Conservation (phyloP, 2,797 vertebrate genomes). For the Dermochelys coriacea region DNA sequence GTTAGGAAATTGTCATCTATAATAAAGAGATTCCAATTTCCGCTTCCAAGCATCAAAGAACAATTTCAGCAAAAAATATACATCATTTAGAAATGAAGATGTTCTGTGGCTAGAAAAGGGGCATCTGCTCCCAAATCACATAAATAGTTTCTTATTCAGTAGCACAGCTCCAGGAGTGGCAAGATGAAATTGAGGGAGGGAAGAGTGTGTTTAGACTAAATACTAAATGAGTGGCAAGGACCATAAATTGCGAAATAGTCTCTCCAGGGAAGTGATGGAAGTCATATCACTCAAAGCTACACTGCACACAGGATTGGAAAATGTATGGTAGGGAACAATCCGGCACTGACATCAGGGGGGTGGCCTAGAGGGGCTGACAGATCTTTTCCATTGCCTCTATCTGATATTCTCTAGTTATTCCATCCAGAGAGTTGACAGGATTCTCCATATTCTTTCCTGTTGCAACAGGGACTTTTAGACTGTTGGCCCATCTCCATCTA, state of each 20-base stretch:
- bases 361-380: rapidly evolving
- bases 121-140: not conserved
- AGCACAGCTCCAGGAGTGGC: not conserved
- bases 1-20: not conserved
- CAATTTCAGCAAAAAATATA: not conserved
- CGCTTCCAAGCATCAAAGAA: not conserved
- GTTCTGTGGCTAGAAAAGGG: not conserved
- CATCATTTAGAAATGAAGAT: not conserved
- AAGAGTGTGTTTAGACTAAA: not conserved
- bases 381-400: not conserved
- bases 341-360: not conserved
- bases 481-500: not conserved
- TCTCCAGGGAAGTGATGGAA: not conserved
- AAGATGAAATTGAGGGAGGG: not conserved
- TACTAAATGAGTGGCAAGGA: not conserved
- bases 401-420: not conserved
- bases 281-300: not conserved
- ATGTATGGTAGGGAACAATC: not conserved
- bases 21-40: not conserved
- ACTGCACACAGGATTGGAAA: not conserved
- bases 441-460: not conserved
- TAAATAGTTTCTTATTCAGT: not conserved
- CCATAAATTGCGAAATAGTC: not conserved
- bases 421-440: not conserved
- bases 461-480: not conserved